A percentile compares a stretch with the other conserved stretches of the same genome.
Conservation (phyloP, 1,140 invertebrate species). For the Tetramorium parvispinum region DNA sequence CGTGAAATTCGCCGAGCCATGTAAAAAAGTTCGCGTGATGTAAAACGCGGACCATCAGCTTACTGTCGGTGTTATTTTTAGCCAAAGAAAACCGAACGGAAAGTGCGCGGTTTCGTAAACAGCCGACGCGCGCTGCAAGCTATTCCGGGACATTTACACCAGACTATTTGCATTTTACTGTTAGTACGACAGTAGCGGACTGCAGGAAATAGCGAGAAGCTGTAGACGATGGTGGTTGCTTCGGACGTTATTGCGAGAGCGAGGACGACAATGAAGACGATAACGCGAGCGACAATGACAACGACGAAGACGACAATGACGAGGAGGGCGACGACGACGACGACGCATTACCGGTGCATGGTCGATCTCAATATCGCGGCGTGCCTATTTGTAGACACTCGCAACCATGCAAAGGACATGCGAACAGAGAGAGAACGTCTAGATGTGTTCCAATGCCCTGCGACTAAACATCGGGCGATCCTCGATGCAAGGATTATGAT, state of each 20-base stretch:
- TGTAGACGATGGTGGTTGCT: slow-evolving; percentile 35
- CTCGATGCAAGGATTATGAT: slow-evolving; percentile 40
- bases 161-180: slow-evolving; percentile 55
- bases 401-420: neutral
- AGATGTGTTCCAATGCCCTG: neutral
- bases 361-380: neutral
- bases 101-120: slow-evolving; percentile 53
- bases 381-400: neutral
- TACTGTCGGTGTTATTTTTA: slow-evolving; percentile 35
- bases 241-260: slow-evolving; percentile 37
- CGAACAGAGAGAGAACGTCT: slow-evolving; percentile 4
- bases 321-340: neutral
- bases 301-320: slow-evolving; percentile 5
- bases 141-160: slow-evolving; percentile 40
- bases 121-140: slow-evolving; percentile 25
- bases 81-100: slow-evolving; percentile 8
- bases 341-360: slow-evolving; percentile 5
- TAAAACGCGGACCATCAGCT: neutral
- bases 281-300: neutral
- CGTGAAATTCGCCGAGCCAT: slow-evolving; percentile 23
- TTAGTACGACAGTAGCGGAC: slow-evolving; percentile 16
- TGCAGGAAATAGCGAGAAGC: slow-evolving; percentile 53
- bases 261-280: neutral
- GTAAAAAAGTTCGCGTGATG: slow-evolving; percentile 3
- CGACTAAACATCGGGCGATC: neutral